These are phyloP conservation scores for Rotaria socialis DNA, from an alignment of 2,888 invertebrate species.

Conservation along the genomic window DNA sequence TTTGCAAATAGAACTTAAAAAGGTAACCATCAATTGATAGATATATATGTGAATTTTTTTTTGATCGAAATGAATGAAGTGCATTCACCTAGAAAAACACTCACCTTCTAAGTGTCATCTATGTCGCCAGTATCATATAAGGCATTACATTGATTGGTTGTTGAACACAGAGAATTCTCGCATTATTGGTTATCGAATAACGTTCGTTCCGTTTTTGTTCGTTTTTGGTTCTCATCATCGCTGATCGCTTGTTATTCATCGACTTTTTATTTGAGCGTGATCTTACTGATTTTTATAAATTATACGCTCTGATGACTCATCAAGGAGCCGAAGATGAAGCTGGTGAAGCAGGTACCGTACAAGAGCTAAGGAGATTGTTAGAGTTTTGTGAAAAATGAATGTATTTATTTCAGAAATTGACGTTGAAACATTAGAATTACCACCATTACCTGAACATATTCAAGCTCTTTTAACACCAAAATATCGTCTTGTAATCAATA, in stretches of 20 bases:
- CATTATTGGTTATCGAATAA: not conserved
- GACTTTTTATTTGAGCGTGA: too few species aligned
- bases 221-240: not conserved
- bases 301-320: not conserved
- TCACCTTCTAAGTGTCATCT: not conserved
- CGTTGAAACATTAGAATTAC: constrained; percentile 14
- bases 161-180: not conserved
- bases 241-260: not conserved
- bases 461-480: constrained; percentile 13
- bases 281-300: not conserved
- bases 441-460: constrained; percentile 20
- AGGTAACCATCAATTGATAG: too few species aligned
- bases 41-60: too few species aligned
- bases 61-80: too few species aligned
- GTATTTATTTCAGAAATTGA: not conserved
- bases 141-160: not conserved
- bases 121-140: not conserved
- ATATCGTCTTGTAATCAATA: constrained; percentile 71
- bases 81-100: too few species aligned
- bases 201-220: not conserved
- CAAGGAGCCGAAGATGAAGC: not conserved
- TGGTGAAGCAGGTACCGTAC: not conserved
- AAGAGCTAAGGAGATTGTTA: too few species aligned
- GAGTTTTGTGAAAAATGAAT: too few species aligned
- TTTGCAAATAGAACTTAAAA: too few species aligned